These are phyloP conservation scores for Anguilla rostrata DNA, from an alignment of 2,113 vertebrate species.

Conservation along the genomic window DNA sequence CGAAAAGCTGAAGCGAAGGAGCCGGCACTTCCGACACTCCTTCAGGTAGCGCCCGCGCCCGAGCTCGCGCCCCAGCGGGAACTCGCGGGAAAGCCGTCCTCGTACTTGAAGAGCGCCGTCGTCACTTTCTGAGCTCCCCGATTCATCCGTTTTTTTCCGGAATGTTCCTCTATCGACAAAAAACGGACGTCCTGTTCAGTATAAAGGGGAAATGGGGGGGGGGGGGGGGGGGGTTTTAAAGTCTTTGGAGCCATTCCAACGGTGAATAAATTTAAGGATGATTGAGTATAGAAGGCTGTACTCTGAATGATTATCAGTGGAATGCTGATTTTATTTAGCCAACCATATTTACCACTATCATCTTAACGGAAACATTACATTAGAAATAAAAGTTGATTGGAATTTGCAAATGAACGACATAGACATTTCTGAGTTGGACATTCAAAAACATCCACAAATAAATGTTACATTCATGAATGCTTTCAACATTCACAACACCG, in stretches of 20 bases:
- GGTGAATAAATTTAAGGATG: too few relatives aligned
- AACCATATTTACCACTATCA: neutral
- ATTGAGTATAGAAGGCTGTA: neutral
- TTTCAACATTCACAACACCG: too few relatives aligned
- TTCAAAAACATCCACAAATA: too few relatives aligned
- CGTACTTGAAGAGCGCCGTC: neutral
- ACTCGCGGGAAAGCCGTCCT: neutral
- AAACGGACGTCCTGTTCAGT: neutral
- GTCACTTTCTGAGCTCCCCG: neutral
- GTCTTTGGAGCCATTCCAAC: too few relatives aligned
- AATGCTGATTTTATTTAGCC: neutral
- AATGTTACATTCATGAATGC: too few relatives aligned
- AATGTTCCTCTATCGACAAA: neutral
- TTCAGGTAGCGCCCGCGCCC: conserved; percentile 36
- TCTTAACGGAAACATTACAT: neutral
- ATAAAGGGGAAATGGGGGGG: too few relatives aligned
- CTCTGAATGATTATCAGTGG: neutral
- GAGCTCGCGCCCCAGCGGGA: too few relatives aligned
- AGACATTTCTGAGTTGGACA: too few relatives aligned
- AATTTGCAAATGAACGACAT: too few relatives aligned
- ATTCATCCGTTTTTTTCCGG: neutral
- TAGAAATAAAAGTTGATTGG: neutral
- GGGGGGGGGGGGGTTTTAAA: too few relatives aligned
- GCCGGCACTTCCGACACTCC: conserved; percentile 61
- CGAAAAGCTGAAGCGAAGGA: conserved; percentile 72